Evolutionary conservation across 2,888 invertebrate species (phyloP).

Genomic region (Hybos culiciformis): DNA sequence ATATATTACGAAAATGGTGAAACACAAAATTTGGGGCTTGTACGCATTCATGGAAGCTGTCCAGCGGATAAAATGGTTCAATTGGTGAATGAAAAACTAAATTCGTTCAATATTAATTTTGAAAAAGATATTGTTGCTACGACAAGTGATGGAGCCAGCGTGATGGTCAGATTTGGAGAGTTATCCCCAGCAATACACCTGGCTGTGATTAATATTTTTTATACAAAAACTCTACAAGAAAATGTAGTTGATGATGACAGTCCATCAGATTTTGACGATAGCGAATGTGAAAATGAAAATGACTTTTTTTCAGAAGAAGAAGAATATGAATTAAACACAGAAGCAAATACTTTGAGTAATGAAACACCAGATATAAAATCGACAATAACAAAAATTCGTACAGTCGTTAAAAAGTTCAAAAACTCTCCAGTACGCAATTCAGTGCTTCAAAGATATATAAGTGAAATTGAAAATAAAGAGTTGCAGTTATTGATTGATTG

Average conservation of each 20-base stretch:
- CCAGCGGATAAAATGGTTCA: conserved; percentile 3
- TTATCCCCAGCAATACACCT: neutral
- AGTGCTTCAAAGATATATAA: neutral
- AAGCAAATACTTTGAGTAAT: neutral
- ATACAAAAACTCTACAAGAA: neutral
- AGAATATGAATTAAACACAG: neutral
- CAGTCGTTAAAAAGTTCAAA: neutral
- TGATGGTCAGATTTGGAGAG: conserved; percentile 2
- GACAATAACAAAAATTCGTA: neutral
- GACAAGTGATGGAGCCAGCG: conserved; percentile 2
- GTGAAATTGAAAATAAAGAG: conserved; percentile 1
- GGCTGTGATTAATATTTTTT: neutral
- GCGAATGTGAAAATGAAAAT: conserved; percentile 1
- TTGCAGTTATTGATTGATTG: conserved; percentile 1
- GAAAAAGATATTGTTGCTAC: conserved; percentile 5
- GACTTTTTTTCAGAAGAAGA: neutral
- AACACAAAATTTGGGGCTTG: neutral
- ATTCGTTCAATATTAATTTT: conserved; percentile 1
- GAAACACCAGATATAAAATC: neutral
- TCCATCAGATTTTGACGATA: conserved; percentile 1
- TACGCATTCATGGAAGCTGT: conserved; percentile 2
- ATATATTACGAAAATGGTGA: neutral
- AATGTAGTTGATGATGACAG: neutral
- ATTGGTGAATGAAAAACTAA: neutral
- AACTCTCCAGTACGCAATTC: neutral